Conservation (phyloP, 2,797 vertebrate genomes). For the Staurois parvus region DNA sequence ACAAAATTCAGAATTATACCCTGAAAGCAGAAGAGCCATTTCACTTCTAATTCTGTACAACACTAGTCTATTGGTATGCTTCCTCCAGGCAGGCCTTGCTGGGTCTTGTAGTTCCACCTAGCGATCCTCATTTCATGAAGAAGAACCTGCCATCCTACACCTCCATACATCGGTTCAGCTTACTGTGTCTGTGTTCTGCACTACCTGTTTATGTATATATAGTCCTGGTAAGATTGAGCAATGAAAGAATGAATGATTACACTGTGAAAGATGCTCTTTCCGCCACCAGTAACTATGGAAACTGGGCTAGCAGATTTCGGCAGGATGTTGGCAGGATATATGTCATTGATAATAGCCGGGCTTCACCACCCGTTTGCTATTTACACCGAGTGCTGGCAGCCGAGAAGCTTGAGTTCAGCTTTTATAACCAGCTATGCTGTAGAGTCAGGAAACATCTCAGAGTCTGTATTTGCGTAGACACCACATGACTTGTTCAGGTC, state of each 20-base stretch:
- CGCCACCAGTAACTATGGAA: slow-evolving; percentile 52
- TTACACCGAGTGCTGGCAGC: slow-evolving; percentile 4
- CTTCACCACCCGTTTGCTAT: slow-evolving; percentile 21
- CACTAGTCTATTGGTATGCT: no score
- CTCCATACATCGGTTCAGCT: no score
- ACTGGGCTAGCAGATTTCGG: slow-evolving; percentile 29
- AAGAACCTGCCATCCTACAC: no score
- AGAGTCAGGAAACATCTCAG: no score
- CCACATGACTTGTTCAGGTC: no score
- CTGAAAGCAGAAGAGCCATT: no score
- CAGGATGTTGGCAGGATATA: slow-evolving; percentile 14
- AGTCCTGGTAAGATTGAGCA: slow-evolving; percentile 9
- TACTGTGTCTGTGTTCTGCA: background rate
- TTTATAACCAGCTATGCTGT: background rate
- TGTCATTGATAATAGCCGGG: slow-evolving; percentile 29
- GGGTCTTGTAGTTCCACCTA: no score
- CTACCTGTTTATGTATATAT: slow-evolving; percentile 25
- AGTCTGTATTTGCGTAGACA: no score
- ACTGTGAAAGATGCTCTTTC: slow-evolving; percentile 34
- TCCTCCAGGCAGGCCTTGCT: no score
- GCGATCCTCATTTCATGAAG: no score
- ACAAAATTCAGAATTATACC: no score
- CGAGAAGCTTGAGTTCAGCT: background rate
- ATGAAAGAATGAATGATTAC: slow-evolving; percentile 30
- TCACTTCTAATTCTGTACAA: no score